These are phyloP conservation scores for Pelodiscus sinensis DNA, from an alignment of 2,113 vertebrate genomes.

Conservation along the genomic window DNA sequence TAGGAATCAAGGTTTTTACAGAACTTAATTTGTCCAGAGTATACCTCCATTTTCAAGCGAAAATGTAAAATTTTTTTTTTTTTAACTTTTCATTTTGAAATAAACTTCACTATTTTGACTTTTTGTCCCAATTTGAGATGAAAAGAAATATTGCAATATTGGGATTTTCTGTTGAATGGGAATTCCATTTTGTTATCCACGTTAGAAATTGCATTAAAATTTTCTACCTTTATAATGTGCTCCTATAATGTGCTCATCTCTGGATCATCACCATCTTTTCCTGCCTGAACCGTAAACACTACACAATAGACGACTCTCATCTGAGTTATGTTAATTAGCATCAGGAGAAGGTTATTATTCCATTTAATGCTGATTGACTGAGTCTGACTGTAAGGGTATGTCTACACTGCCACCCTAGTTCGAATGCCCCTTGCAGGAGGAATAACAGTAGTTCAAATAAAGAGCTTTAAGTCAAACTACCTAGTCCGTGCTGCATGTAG, in stretches of 20 bases:
- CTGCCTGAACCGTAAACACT: background rate
- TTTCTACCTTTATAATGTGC: background rate
- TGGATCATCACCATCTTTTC: background rate
- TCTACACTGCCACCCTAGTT: no score
- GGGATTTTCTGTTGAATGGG: background rate
- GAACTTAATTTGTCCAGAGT: background rate
- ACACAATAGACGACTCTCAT: background rate
- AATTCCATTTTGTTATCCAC: background rate
- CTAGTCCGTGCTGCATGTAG: no score
- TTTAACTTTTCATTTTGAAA: background rate
- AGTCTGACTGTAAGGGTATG: no score
- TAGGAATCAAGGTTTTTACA: background rate
- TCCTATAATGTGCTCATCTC: background rate
- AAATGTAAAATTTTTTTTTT: background rate
- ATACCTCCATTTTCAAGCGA: background rate
- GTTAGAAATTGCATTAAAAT: background rate
- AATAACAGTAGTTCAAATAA: no score
- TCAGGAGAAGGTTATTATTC: background rate
- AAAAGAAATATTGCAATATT: background rate
- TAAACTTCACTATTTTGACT: background rate
- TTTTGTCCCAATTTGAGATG: background rate
- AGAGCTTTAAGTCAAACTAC: no score
- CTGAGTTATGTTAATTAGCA: background rate
- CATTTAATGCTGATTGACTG: background rate
- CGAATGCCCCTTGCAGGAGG: no score